Evolutionary conservation across 2,888 invertebrate genomes (phyloP), one percentile per base, ranked within the genome.

Genomic region (Epinotia ramella): DNA sequence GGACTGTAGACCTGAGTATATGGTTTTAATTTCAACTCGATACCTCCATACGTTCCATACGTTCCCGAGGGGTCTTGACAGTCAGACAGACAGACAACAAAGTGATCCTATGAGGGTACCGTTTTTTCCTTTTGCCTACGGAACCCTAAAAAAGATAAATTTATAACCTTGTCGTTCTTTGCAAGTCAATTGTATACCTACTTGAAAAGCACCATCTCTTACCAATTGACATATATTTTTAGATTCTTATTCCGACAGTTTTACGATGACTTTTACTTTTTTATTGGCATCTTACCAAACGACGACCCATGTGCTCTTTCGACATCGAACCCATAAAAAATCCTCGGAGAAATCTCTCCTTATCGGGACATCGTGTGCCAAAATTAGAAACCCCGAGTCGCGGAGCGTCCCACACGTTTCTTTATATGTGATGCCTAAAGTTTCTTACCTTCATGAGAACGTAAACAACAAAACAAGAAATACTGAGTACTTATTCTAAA

Each of bases 341-440:
- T 63, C 68, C 62, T 56, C 68, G 5, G 24, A 68, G 73, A 73
- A 73, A 73, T 73, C 63, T 68, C 12, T 24, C 68, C 73, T 68
- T 73, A 73, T 73, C 68, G 1, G 73, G 68, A 12, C 44, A 68
- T 73, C 73, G 60, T 63, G n/a, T 46, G 28, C 73, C 63, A 20
- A 73, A 68, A 68, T 73, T 73, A 73, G 73, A 73, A 73, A 68
- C 62, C 56, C 44, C 24, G 40, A 56, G 67, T 62, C 67, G 63
- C 68, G 67, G 7, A 13, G 16, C 73, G 18, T 49, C 73, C 73
- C 62, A 73, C 73, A 62, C 68, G 40, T 63, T 33, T 63, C 56
- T 24, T 63, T 28, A 16, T 46, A 18, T 24, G 49, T 62, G 40
- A 40, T 20, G 33, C 44, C 49, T 46, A 16, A 53, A 53, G 53